Percentiles rank a stretch among this genome's conserved stretches.
Evolutionary conservation across 2,113 vertebrate species (phyloP).

Genomic region (Ornithorhynchus anatinus): DNA sequence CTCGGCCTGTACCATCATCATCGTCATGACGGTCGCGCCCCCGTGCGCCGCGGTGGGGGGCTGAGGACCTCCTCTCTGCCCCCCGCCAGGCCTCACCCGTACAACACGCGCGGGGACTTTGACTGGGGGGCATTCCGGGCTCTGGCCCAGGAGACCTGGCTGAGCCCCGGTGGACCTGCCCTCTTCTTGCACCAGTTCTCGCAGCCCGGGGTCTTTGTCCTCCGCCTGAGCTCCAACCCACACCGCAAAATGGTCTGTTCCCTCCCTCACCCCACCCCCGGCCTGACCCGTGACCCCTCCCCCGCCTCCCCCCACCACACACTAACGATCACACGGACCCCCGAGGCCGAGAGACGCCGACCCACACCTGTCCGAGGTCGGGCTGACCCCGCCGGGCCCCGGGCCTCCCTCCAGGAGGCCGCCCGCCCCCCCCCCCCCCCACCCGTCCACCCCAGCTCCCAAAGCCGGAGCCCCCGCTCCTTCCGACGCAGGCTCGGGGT

Average conservation of each 20-base stretch:
- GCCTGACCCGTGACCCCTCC: no score
- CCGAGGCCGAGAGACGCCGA: no score
- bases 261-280: background rate
- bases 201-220: constrained; percentile 81
- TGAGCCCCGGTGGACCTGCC: constrained; percentile 49
- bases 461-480: no score
- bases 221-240: constrained; percentile 78
- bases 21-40: no score
- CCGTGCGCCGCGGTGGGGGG: no score
- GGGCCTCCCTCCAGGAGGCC: no score
- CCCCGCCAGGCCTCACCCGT: constrained; percentile 79
- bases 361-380: background rate
- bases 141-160: constrained; percentile 71
- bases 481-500: no score
- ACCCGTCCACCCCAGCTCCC: no score
- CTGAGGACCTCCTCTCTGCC: background rate
- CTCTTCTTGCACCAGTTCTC: constrained; percentile 79
- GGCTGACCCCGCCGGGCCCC: background rate
- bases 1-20: no score
- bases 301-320: no score
- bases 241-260: constrained; percentile 82
- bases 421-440: no score
- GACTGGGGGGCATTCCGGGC: constrained; percentile 86
- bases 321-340: no score
- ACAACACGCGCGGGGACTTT: constrained; percentile 81